Percentiles rank a stretch among this genome's conserved stretches.
These are phyloP conservation scores for Balearica regulorum DNA, from an alignment of 2,797 vertebrate genomes.

Conservation along the genomic window DNA sequence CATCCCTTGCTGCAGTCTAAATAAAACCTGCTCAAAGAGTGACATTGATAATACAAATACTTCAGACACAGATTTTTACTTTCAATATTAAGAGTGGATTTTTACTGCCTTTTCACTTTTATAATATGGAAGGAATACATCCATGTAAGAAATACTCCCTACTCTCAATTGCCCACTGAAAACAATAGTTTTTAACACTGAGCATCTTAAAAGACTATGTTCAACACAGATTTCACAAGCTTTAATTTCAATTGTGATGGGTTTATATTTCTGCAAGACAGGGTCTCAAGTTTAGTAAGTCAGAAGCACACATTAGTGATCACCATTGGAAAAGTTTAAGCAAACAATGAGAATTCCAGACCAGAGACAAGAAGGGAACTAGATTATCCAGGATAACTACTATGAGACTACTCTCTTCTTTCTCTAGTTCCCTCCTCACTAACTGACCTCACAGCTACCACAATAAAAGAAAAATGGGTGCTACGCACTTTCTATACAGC, in stretches of 20 bases:
- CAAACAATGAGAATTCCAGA: background rate
- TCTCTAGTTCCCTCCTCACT: background rate
- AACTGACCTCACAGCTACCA: background rate
- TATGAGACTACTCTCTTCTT: background rate
- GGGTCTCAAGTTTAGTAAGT: background rate
- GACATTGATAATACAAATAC: background rate
- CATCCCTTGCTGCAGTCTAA: background rate
- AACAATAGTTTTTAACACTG: background rate
- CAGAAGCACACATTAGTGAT: background rate
- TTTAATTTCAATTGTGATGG: background rate
- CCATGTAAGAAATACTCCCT: background rate
- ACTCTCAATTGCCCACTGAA: background rate
- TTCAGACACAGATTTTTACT: background rate
- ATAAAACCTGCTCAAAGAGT: background rate
- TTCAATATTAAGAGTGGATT: background rate
- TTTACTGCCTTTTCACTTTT: background rate
- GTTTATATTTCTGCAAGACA: background rate
- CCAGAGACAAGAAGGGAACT: background rate
- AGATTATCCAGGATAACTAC: background rate
- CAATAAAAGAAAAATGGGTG: background rate
- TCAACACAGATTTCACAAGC: background rate
- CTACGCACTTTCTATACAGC: background rate
- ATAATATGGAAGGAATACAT: background rate
- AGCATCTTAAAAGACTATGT: background rate
- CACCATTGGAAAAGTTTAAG: background rate